phyloP scores from a whole-genome alignment of 2,113 vertebrate genomes.

The Callipepla squamata region DNA sequence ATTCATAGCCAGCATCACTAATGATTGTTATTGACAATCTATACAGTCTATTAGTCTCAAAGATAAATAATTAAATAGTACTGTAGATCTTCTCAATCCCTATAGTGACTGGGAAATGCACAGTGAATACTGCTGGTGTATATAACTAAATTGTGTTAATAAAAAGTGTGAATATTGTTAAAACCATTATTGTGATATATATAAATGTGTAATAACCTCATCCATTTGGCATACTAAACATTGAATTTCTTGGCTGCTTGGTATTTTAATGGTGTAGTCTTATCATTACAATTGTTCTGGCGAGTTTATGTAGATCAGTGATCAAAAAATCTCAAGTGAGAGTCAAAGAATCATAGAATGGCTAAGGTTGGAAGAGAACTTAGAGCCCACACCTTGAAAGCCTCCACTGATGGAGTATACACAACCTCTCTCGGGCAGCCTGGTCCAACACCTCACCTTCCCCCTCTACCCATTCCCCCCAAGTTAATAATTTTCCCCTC shows the following conservation, averaged over 20 bases:
- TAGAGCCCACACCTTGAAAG: too few species aligned
- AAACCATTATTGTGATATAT: not conserved
- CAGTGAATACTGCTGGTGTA: not conserved
- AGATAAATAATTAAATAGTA: not conserved
- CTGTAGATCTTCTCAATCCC: not conserved
- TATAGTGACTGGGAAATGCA: not conserved
- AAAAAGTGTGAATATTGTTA: not conserved
- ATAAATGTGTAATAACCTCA: not conserved
- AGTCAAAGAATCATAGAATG: not conserved
- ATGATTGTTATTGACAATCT: fast-evolving
- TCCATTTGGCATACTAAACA: not conserved
- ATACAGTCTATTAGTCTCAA: not conserved
- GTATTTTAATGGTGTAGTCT: not conserved
- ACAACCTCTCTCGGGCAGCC: too few species aligned
- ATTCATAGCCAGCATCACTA: fast-evolving
- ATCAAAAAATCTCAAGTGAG: not conserved
- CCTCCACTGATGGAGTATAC: too few species aligned
- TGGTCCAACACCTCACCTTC: too few species aligned
- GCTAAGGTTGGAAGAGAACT: too few species aligned
- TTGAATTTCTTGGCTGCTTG: not conserved
- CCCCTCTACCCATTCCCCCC: too few species aligned
- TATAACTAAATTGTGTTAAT: not conserved
- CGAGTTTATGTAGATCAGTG: not conserved
- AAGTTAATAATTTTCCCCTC: too few species aligned
- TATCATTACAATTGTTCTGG: not conserved